These are phyloP conservation scores for Azorinus chamasolen DNA, from an alignment of 2,888 invertebrate species.

Conservation along the genomic window DNA sequence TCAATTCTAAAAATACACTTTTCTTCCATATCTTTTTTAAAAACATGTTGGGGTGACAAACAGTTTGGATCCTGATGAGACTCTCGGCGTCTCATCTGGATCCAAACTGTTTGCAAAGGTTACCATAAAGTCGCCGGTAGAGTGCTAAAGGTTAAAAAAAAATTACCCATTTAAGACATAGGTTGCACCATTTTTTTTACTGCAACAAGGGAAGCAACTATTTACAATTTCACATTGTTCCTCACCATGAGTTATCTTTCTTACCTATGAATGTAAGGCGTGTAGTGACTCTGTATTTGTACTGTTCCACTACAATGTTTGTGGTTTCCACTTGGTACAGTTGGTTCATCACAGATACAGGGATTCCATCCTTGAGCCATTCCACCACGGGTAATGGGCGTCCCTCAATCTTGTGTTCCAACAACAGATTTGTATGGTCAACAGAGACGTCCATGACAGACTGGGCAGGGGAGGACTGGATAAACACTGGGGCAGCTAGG, in stretches of 20 bases:
- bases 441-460: slow-evolving; percentile 63
- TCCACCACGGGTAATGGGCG: slow-evolving; percentile 73
- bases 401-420: slow-evolving; percentile 76
- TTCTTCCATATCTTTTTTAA: too few species aligned
- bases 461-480: slow-evolving; percentile 43
- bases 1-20: too few species aligned
- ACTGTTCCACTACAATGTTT: slow-evolving; percentile 48
- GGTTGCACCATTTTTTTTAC: too few species aligned
- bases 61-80: too few species aligned
- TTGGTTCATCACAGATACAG: slow-evolving; percentile 59
- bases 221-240: too few species aligned
- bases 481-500: slow-evolving; percentile 72
- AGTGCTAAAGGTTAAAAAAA: too few species aligned
- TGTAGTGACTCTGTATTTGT: slow-evolving; percentile 69
- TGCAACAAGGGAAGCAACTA: too few species aligned
- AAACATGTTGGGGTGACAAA: too few species aligned
- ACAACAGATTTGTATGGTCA: slow-evolving; percentile 61
- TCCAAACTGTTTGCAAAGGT: too few species aligned
- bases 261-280: slow-evolving; percentile 72
- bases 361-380: slow-evolving; percentile 78
- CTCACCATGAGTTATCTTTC: slow-evolving; percentile 2
- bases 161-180: too few species aligned
- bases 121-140: too few species aligned
- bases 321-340: slow-evolving; percentile 67
- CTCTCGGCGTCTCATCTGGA: too few species aligned